Percentiles rank a stretch among this genome's conserved stretches.
phyloP scores from a whole-genome alignment of 2,888 invertebrate species.

The Ctena decussata region DNA sequence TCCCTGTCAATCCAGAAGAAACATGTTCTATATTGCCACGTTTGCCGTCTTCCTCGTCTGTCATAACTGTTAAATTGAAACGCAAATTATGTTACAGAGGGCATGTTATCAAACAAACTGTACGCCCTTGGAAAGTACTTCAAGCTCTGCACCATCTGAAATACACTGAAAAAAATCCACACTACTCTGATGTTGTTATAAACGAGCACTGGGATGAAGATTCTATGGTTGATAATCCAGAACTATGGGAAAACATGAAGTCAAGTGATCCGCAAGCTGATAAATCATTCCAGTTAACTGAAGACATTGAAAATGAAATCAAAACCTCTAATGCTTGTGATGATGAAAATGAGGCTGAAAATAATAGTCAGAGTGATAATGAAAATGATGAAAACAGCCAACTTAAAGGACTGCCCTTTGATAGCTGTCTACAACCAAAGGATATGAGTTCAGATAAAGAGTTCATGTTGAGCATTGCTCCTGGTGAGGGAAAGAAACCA shows the following conservation, averaged over 20 bases:
- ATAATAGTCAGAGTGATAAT: background rate
- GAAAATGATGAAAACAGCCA: constrained; percentile 9
- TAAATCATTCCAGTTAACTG: too few species aligned
- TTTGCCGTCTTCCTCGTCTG: constrained; percentile 5
- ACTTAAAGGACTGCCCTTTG: background rate
- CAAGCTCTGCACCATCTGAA: constrained; percentile 22
- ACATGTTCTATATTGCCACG: constrained; percentile 31
- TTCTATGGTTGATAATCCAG: background rate
- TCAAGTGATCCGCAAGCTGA: too few species aligned
- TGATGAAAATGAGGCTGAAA: constrained; percentile 5
- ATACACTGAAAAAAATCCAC: background rate
- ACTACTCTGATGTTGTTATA: constrained; percentile 21
- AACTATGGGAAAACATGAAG: background rate
- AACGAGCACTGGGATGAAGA: constrained; percentile 17
- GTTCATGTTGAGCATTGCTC: background rate
- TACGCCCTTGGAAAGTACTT: constrained; percentile 20
- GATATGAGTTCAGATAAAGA: background rate
- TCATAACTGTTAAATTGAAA: constrained; percentile 22
- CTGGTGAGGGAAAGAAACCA: background rate
- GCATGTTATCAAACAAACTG: constrained; percentile 25
- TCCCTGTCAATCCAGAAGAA: constrained; percentile 35
- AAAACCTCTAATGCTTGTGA: background rate
- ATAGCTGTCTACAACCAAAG: constrained; percentile 3
- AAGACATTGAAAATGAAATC: constrained; percentile 7
- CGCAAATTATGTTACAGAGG: too few species aligned